Evolutionary conservation across 1,140 invertebrate species (phyloP).

Genomic region (Solenopsis invicta): DNA sequence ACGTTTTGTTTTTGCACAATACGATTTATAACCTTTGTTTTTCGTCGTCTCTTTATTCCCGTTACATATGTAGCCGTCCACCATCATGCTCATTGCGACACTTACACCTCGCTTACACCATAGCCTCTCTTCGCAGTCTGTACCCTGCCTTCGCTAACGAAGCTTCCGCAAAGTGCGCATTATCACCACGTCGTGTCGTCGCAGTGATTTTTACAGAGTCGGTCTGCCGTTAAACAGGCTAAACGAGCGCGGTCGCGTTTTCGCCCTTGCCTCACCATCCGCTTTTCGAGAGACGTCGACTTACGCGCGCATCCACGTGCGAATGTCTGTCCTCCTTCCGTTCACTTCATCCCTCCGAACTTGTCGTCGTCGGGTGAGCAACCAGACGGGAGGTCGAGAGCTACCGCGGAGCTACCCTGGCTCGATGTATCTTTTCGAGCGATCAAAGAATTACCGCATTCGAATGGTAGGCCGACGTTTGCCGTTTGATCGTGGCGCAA

Average conservation of each 20-base stretch:
- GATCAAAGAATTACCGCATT: slow-evolving; percentile 85
- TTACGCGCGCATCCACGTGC: slow-evolving; percentile 63
- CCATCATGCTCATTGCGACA: slow-evolving; percentile 15
- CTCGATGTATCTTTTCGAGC: slow-evolving; percentile 80
- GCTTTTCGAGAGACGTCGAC: slow-evolving; percentile 55
- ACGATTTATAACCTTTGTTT: neutral
- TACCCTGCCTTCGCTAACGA: slow-evolving; percentile 39
- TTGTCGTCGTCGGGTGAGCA: neutral
- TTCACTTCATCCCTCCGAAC: slow-evolving; percentile 33
- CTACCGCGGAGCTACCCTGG: slow-evolving; percentile 32
- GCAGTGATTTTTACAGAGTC: slow-evolving; percentile 56
- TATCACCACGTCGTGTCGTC: slow-evolving; percentile 40
- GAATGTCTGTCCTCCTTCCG: slow-evolving; percentile 34
- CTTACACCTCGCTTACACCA: slow-evolving; percentile 8
- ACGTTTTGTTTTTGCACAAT: neutral
- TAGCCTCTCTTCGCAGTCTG: neutral
- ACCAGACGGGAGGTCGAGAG: neutral
- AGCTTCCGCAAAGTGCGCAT: slow-evolving; percentile 58
- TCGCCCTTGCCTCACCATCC: neutral
- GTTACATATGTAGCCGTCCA: neutral
- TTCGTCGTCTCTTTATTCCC: neutral
- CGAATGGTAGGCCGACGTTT: slow-evolving; percentile 76
- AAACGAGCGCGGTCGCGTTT: slow-evolving; percentile 58
- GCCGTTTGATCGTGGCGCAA: slow-evolving; percentile 81
- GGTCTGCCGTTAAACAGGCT: slow-evolving; percentile 59